These are phyloP conservation scores for Melipona beecheii DNA, from an alignment of 2,888 invertebrate genomes.

Conservation along the genomic window DNA sequence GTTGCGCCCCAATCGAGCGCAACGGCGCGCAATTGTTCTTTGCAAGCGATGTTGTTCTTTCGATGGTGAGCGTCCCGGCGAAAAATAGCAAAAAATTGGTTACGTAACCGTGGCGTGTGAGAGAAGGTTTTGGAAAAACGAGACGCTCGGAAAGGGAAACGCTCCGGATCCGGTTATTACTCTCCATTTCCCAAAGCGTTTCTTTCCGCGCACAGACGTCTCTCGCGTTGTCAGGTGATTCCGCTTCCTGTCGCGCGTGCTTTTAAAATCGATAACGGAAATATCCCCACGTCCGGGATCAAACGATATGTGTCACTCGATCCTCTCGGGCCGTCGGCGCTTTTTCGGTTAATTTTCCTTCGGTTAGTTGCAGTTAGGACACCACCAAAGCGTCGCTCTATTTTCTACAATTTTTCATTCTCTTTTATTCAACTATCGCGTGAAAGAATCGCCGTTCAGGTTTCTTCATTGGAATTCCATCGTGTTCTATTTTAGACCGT, in stretches of 20 bases:
- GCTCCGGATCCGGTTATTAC: slow-evolving; percentile 5
- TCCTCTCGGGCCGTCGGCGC: background rate
- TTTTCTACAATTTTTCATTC: too few species aligned
- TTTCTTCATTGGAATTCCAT: too few species aligned
- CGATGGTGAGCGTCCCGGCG: too few species aligned
- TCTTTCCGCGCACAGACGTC: background rate
- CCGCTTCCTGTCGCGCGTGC: slow-evolving; percentile 1
- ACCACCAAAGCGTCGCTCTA: too few species aligned
- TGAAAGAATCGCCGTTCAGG: too few species aligned
- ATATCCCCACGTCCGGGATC: slow-evolving; percentile 7
- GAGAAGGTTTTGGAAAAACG: slow-evolving; percentile 13
- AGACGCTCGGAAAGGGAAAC: slow-evolving; percentile 4
- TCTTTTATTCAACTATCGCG: too few species aligned
- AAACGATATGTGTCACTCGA: background rate
- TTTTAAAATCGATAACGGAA: slow-evolving; percentile 38
- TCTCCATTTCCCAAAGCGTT: slow-evolving; percentile 24
- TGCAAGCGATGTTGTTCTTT: too few species aligned
- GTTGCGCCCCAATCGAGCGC: background rate
- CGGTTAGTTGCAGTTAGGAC: too few species aligned
- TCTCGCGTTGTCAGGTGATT: slow-evolving; percentile 4
- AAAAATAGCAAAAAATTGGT: too few species aligned
- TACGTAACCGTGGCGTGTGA: too few species aligned
- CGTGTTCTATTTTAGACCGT: too few species aligned
- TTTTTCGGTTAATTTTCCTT: background rate
- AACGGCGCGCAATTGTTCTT: too few species aligned